These are phyloP conservation scores for Caranx melampygus DNA, from an alignment of 2,113 vertebrate species.

Conservation along the genomic window DNA sequence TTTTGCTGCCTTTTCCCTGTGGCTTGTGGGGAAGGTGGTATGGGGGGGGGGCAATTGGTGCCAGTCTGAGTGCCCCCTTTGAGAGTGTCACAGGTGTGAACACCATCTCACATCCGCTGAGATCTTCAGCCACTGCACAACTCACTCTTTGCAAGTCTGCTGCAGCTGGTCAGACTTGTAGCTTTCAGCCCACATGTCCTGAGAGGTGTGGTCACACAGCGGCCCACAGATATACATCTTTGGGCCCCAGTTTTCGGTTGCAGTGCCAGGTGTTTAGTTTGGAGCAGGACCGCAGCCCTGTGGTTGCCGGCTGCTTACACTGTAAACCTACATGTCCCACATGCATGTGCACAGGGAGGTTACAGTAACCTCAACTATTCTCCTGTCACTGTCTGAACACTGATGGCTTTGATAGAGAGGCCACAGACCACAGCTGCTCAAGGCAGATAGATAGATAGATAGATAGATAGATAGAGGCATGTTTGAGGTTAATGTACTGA, in stretches of 20 bases:
- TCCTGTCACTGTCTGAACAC: slow-evolving; percentile 27
- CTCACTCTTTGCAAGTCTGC: slow-evolving; percentile 1
- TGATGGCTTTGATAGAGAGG: slow-evolving; percentile 7
- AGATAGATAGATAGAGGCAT: neutral
- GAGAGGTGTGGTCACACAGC: slow-evolving; percentile 46
- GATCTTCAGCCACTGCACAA: neutral
- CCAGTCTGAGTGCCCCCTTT: slow-evolving; percentile 9
- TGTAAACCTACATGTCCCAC: slow-evolving; percentile 62
- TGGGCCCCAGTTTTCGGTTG: slow-evolving; percentile 39
- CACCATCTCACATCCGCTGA: slow-evolving; percentile 8
- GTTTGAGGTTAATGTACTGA: too few relatives aligned
- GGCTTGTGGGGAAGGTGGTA: too few relatives aligned
- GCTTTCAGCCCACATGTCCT: slow-evolving; percentile 17
- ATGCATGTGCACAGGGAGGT: slow-evolving; percentile 39
- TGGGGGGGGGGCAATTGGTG: neutral
- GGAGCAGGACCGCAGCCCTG: slow-evolving; percentile 53
- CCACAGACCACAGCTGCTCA: neutral
- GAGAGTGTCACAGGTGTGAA: slow-evolving; percentile 24
- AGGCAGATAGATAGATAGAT: neutral
- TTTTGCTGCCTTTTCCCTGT: neutral
- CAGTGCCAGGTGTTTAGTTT: slow-evolving; percentile 71
- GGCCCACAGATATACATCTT: slow-evolving; percentile 53
- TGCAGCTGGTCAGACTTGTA: slow-evolving; percentile 41
- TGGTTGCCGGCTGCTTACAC: slow-evolving; percentile 54
- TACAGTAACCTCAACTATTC: slow-evolving; percentile 39